These are phyloP conservation scores for Diuraphis noxia DNA, from an alignment of 1,140 invertebrate species.

Conservation along the genomic window DNA sequence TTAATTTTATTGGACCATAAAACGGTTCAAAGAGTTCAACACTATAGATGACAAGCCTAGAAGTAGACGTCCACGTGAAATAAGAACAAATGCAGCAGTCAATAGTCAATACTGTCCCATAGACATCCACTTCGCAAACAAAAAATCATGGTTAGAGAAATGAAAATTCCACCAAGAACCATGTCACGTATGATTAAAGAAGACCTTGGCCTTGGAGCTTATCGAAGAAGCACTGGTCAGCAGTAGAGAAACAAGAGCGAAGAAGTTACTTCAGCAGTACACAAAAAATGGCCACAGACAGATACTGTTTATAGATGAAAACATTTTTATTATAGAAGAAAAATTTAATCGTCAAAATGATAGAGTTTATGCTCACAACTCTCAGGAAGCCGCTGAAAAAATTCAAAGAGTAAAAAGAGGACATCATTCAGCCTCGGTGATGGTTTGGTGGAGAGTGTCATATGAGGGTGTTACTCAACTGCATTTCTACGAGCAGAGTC, in stretches of 20 bases:
- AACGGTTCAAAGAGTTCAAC: neutral
- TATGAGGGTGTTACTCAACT: neutral
- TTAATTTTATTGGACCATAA: neutral
- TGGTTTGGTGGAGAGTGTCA: neutral
- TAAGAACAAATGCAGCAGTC: neutral
- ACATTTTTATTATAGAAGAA: too few species aligned
- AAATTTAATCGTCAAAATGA: neutral
- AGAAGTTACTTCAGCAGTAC: too few species aligned
- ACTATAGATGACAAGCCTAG: conserved; percentile 1
- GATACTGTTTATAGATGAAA: too few species aligned
- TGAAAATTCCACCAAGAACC: neutral
- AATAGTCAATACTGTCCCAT: neutral
- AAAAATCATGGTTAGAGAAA: neutral
- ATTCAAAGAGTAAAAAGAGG: neutral
- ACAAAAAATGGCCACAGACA: too few species aligned
- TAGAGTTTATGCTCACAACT: neutral
- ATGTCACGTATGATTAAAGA: neutral
- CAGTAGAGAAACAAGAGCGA: too few species aligned
- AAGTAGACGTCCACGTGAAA: neutral
- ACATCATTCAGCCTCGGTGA: neutral
- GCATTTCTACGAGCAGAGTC: neutral
- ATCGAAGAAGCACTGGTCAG: too few species aligned
- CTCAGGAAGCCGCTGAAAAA: neutral
- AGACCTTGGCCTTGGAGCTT: neutral
- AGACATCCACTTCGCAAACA: neutral